Conservation (phyloP, 2,888 invertebrate genomes). For the Melolontha melolontha region DNA sequence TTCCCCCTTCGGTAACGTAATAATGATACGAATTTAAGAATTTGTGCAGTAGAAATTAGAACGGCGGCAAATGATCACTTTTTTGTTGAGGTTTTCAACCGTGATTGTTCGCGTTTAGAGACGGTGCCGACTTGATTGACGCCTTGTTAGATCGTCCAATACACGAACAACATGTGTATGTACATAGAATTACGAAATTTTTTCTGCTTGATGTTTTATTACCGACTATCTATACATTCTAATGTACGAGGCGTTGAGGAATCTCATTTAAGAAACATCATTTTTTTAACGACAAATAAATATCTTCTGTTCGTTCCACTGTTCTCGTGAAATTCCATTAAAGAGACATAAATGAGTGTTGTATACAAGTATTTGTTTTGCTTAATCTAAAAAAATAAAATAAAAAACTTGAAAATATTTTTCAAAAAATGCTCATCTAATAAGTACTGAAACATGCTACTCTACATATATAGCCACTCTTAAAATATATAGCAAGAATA, state of each 20-base stretch:
- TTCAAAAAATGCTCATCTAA: no score
- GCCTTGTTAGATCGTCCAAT: slow-evolving; percentile 21
- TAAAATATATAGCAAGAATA: no score
- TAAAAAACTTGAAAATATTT: no score
- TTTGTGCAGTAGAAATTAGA: slow-evolving; percentile 28
- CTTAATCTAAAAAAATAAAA: no score
- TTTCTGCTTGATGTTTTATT: slow-evolving; percentile 13
- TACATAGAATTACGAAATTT: slow-evolving; percentile 17
- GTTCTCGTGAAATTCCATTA: no score
- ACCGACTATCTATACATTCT: neutral
- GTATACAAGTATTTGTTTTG: no score
- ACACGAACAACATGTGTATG: slow-evolving; percentile 8
- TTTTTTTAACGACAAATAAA: no score
- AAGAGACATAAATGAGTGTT: no score
- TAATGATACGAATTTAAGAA: slow-evolving; percentile 36
- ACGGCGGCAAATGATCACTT: neutral
- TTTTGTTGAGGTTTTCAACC: slow-evolving; percentile 5
- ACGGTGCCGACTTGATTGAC: slow-evolving; percentile 30
- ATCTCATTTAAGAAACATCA: no score
- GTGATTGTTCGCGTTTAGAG: slow-evolving; percentile 26
- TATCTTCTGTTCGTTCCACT: no score
- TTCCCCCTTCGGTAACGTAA: slow-evolving; percentile 17
- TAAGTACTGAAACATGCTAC: no score
- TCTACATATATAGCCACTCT: no score
- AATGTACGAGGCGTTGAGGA: neutral